Percentiles rank a stretch among this genome's conserved stretches.
phyloP scores from a whole-genome alignment of 2,888 invertebrate genomes.

The Fragum fragum region DNA sequence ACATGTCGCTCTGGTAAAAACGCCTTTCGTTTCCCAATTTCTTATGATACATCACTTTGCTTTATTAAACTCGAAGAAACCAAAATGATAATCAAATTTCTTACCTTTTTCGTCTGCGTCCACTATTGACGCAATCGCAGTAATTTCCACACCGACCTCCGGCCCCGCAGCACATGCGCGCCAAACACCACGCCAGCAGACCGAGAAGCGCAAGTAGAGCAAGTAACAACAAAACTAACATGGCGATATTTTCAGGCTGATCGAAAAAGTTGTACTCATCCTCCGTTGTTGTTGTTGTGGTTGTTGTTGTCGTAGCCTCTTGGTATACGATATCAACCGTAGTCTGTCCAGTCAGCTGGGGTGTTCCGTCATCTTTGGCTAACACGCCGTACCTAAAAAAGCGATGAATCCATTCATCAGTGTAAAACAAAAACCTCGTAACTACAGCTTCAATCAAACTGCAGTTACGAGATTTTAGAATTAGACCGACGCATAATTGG shows the following conservation, averaged over 20 bases:
- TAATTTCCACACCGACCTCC: conserved; percentile 25
- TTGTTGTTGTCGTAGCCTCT: conserved; percentile 42
- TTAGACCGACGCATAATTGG: no score
- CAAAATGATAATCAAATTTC: no score
- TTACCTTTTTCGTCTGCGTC: conserved; percentile 22
- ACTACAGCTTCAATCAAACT: no score
- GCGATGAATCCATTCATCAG: no score
- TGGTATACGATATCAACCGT: conserved; percentile 59
- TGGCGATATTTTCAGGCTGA: conserved; percentile 50
- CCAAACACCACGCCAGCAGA: conserved; percentile 28
- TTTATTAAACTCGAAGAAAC: not conserved
- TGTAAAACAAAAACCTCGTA: no score
- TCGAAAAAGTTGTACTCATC: conserved; percentile 46
- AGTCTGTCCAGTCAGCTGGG: conserved; percentile 37
- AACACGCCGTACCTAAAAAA: conserved; percentile 48
- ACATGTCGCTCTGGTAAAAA: no score
- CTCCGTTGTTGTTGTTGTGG: conserved; percentile 44
- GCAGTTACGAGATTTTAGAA: no score
- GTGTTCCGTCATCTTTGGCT: conserved; percentile 59
- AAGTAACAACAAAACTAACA: conserved; percentile 45
- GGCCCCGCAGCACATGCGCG: conserved; percentile 31
- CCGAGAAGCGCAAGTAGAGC: conserved; percentile 46
- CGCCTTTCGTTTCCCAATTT: no score
- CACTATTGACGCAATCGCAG: conserved; percentile 20
- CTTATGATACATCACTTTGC: not conserved